phyloP scores from a whole-genome alignment of 1,140 invertebrate species.

The Macrobrachium rosenbergii region DNA sequence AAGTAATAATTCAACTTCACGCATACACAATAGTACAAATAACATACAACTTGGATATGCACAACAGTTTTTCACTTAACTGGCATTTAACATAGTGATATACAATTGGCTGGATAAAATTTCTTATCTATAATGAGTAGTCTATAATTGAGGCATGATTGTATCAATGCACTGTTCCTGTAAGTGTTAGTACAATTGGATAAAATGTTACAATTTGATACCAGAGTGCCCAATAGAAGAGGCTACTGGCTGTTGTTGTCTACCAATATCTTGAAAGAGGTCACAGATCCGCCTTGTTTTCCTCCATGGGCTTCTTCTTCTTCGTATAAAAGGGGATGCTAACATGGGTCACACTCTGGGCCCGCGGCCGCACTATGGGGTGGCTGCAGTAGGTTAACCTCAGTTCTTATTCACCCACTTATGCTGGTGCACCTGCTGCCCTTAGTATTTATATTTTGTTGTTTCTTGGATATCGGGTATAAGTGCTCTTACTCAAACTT shows the following conservation, averaged over 20 bases:
- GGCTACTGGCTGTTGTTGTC: slow-evolving; percentile 48
- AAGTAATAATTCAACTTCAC: slow-evolving; percentile 64
- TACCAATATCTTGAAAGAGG: slow-evolving; percentile 62
- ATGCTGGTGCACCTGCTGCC: slow-evolving; percentile 4
- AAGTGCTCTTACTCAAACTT: no score
- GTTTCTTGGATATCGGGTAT: no score
- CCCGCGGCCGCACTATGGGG: slow-evolving; percentile 46
- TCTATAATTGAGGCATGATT: slow-evolving; percentile 61
- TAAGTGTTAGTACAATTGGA: slow-evolving; percentile 37
- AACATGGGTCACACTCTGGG: slow-evolving; percentile 54
- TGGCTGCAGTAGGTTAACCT: slow-evolving; percentile 22
- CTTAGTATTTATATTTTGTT: not conserved
- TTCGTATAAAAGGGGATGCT: slow-evolving; percentile 63
- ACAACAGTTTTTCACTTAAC: slow-evolving; percentile 58
- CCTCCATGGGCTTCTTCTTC: slow-evolving; percentile 58
- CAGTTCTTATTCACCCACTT: slow-evolving; percentile 30
- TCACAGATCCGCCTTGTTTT: slow-evolving; percentile 56
- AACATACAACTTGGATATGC: slow-evolving; percentile 64
- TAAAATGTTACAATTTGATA: slow-evolving; percentile 45
- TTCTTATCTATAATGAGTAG: slow-evolving; percentile 60
- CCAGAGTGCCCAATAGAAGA: slow-evolving; percentile 52
- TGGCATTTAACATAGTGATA: slow-evolving; percentile 61
- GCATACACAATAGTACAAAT: slow-evolving; percentile 64
- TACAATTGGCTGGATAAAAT: slow-evolving; percentile 63
- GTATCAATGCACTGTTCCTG: slow-evolving; percentile 57